A percentile compares a stretch with the other conserved stretches of the same genome.
Evolutionary conservation across 2,113 vertebrate genomes (phyloP).

Genomic region (Psammodynastes pulverulentus): DNA sequence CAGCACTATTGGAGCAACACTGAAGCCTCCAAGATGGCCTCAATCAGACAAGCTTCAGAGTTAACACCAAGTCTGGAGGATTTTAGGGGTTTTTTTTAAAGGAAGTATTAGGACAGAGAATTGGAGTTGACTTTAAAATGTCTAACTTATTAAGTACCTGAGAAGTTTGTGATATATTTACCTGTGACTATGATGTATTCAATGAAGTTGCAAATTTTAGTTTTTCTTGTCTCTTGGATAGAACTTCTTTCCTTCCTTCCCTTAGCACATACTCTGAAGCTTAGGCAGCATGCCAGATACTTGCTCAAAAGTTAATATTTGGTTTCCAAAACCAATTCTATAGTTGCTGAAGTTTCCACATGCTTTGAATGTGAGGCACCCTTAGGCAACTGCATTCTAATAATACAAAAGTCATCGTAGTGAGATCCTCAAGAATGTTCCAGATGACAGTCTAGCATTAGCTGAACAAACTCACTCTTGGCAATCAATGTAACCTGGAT

Average conservation of each 20-base stretch:
- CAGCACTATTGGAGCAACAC: too few relatives aligned
- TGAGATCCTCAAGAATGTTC: neutral
- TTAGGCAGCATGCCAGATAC: neutral
- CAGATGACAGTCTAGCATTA: neutral
- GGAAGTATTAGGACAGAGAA: neutral
- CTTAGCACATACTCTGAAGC: neutral
- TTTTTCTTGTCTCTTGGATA: neutral
- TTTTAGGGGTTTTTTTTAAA: neutral
- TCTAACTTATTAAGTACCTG: neutral
- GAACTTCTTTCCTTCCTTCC: neutral
- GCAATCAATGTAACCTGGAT: neutral
- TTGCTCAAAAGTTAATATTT: neutral
- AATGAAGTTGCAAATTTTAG: neutral
- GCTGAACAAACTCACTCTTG: neutral
- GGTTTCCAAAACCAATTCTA: neutral
- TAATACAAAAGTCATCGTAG: neutral
- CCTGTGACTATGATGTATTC: neutral
- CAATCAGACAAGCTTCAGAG: too few relatives aligned
- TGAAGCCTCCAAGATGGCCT: too few relatives aligned
- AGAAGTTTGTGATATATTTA: neutral
- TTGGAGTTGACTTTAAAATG: neutral
- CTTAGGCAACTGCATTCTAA: neutral
- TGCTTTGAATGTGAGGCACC: neutral
- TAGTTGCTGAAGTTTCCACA: neutral
- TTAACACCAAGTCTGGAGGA: neutral